Conservation (phyloP, 2,888 invertebrate genomes). For the Pachliopta kotzebuea region DNA sequence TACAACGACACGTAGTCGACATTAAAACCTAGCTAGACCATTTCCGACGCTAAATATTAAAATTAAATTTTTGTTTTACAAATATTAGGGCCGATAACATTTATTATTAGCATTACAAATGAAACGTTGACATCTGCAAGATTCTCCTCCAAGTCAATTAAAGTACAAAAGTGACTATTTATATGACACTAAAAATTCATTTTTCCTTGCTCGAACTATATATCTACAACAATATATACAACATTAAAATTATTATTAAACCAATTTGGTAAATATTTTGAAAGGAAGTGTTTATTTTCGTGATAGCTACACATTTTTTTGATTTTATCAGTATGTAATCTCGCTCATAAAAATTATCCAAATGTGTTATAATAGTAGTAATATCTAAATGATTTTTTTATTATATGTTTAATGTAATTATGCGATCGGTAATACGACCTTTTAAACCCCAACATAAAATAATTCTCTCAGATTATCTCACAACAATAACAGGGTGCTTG, state of each 20-base stretch:
- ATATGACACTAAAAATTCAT: constrained; percentile 29
- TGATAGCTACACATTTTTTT: not conserved
- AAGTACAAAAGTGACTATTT: constrained; percentile 54
- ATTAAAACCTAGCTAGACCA: constrained; percentile 37
- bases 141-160: not conserved
- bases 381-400: not conserved
- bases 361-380: not conserved
- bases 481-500: too few relatives aligned
- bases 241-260: constrained; percentile 62
- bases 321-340: not conserved
- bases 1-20: constrained; percentile 47
- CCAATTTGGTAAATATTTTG: constrained; percentile 54
- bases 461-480: too few relatives aligned
- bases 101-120: constrained; percentile 39
- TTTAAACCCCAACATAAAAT: too few relatives aligned
- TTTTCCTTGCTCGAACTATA: constrained; percentile 45
- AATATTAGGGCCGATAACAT: constrained; percentile 32
- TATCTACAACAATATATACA: constrained; percentile 63
- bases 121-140: constrained; percentile 39
- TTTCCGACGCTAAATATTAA: constrained; percentile 26
- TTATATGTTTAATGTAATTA: not conserved
- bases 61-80: constrained; percentile 27
- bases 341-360: not conserved
- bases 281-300: not conserved
- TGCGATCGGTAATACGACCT: not conserved